Evolutionary conservation across 2,113 vertebrate genomes (phyloP), one percentile per base, ranked within the genome.

Genomic region (Oreotrochilus melanogaster): DNA sequence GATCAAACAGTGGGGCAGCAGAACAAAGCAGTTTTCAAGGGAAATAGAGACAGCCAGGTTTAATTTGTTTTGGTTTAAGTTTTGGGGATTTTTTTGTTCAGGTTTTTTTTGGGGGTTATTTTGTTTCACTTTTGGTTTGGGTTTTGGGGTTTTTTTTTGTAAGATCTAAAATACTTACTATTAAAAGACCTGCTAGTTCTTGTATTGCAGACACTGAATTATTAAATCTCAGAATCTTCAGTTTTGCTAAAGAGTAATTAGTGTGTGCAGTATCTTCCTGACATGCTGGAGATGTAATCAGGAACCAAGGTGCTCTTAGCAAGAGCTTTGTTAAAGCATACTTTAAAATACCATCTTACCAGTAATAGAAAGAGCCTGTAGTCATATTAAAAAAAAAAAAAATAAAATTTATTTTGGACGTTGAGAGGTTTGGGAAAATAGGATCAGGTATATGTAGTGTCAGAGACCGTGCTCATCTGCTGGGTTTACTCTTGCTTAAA

Each of bases 201-300:
- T 82, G 65, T 81, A 24, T 79, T 3, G 2, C 54, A 70, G 85
- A 69, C 13, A 64, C 42, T 53, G 48, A 92, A 57, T 60, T 86
- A 60, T 56, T 95, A 71, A 70, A 58, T 92, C 47, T 85, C 42
- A 47, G 54, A 61, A 58, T 89, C 71, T 85, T 50, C 65, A 62
- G 79, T 92, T 93, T 81, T 93, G 53, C 69, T 89, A 18, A 50
- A 57, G 80, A 60, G 30, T 87, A 89, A 89, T 85, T 87, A 91
- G 58, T 19, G n/a, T 75, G 25, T 62, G 70, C 28, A 65, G 58
- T 71, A 62, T 58, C 75, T 88, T 88, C 51, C 65, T 71, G 82
- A 71, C 65, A 8, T 79, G 85, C 74, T 94, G 37, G 62, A 93
- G 85, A 82, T 83, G 25, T 76, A 88, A 89, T 88, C 54, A 27